Evolutionary conservation across 1,140 invertebrate species (phyloP).

Genomic region (Macrocentrus cingulum): DNA sequence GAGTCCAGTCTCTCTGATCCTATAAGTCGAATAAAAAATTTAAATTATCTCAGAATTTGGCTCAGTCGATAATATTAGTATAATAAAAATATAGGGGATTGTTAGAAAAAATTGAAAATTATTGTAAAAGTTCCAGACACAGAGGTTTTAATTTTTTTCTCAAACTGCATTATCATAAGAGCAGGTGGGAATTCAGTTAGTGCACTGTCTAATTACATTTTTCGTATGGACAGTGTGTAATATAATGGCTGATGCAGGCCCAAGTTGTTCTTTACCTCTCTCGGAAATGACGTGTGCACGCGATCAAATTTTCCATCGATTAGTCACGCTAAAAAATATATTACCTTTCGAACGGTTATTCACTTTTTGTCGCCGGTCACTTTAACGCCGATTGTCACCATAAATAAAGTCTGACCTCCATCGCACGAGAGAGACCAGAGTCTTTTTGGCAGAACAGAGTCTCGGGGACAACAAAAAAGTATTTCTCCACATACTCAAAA

Average conservation of each 20-base stretch:
- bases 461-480: too few relatives aligned
- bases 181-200: too few relatives aligned
- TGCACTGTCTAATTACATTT: slow-evolving; percentile 43
- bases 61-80: too few relatives aligned
- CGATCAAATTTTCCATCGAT: slow-evolving; percentile 35
- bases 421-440: background rate
- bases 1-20: too few relatives aligned
- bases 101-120: too few relatives aligned
- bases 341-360: background rate
- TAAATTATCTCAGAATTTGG: too few relatives aligned
- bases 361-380: background rate
- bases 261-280: slow-evolving; percentile 18
- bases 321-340: slow-evolving; percentile 11
- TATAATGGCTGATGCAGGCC: slow-evolving; percentile 35
- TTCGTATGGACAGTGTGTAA: slow-evolving; percentile 37
- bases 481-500: too few relatives aligned
- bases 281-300: slow-evolving; percentile 25
- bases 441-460: too few relatives aligned
- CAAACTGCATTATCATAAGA: background rate
- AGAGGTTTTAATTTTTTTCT: background rate
- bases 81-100: too few relatives aligned
- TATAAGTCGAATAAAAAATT: too few relatives aligned
- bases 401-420: background rate
- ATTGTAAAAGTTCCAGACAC: too few relatives aligned
- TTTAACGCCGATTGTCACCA: slow-evolving; percentile 9